phyloP scores from a whole-genome alignment of 1,140 invertebrate species.

The Acromyrmex heyeri region DNA sequence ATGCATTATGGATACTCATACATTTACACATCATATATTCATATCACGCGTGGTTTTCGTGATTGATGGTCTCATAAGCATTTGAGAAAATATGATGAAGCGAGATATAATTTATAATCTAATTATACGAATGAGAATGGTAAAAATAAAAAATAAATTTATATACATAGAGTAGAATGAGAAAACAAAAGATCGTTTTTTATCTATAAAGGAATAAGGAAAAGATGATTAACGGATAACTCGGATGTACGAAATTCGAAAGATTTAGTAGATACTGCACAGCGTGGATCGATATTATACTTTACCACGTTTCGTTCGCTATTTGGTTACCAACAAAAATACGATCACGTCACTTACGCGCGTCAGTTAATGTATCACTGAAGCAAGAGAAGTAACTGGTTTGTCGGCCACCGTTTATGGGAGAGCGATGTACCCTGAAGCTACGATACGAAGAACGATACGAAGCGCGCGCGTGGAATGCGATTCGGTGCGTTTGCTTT shows the following conservation, averaged over 20 bases:
- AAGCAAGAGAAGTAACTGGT: constrained; percentile 69
- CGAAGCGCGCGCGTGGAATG: constrained; percentile 68
- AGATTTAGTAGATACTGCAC: not conserved
- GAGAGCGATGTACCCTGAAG: constrained; percentile 43
- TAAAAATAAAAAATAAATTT: not conserved
- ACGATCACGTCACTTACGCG: constrained; percentile 17
- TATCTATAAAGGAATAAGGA: not conserved
- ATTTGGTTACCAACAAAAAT: constrained; percentile 10
- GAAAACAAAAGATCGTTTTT: not conserved
- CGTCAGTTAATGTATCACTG: constrained; percentile 41
- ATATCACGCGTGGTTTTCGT: not conserved
- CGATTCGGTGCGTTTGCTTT: constrained; percentile 62
- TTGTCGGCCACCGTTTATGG: constrained; percentile 62
- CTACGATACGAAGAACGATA: constrained; percentile 66
- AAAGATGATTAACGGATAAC: not conserved
- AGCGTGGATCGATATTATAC: not conserved
- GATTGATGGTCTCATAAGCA: not conserved
- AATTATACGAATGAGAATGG: not conserved
- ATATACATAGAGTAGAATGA: not conserved
- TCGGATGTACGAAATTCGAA: not conserved
- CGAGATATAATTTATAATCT: too few species aligned
- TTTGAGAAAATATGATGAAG: not conserved
- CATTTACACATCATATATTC: not conserved
- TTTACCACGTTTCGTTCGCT: not conserved
- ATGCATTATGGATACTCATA: not conserved